Evolutionary conservation across 2,113 vertebrate species (phyloP).

Genomic region (Cichladusa arquata): DNA sequence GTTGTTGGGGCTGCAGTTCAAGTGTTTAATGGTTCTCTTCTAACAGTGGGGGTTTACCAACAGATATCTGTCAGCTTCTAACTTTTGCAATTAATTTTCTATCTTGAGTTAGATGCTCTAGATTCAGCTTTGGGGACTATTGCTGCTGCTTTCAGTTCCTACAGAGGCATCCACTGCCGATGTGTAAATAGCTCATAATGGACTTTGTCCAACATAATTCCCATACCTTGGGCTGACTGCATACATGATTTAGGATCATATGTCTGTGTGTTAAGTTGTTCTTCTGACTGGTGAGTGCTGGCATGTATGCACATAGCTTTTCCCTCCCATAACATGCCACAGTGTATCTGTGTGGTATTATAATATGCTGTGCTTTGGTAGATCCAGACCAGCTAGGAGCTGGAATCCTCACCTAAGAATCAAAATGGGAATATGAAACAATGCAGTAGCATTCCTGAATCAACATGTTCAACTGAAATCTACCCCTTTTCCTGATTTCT

Average conservation of each 20-base stretch:
- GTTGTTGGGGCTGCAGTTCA: neutral
- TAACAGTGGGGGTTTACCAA: neutral
- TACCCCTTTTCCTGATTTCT: neutral
- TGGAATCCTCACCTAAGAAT: neutral
- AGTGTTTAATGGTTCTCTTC: neutral
- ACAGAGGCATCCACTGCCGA: neutral
- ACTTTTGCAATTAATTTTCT: neutral
- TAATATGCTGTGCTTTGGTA: neutral
- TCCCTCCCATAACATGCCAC: neutral
- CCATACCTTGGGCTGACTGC: neutral
- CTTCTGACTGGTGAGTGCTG: neutral
- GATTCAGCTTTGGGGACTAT: neutral
- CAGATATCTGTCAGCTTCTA: neutral
- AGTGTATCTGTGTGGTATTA: neutral
- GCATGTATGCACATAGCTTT: neutral
- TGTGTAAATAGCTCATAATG: neutral
- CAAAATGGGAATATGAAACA: neutral
- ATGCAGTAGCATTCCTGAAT: neutral
- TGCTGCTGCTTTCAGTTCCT: neutral
- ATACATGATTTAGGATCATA: neutral
- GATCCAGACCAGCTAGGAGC: neutral
- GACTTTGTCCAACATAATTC: neutral
- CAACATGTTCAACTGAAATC: neutral
- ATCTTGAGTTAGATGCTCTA: neutral
- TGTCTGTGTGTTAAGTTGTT: neutral